Evolutionary conservation across 92 coral and sea anemone species (phyloP).

Genomic region (Zoanthus sansibaricus): DNA sequence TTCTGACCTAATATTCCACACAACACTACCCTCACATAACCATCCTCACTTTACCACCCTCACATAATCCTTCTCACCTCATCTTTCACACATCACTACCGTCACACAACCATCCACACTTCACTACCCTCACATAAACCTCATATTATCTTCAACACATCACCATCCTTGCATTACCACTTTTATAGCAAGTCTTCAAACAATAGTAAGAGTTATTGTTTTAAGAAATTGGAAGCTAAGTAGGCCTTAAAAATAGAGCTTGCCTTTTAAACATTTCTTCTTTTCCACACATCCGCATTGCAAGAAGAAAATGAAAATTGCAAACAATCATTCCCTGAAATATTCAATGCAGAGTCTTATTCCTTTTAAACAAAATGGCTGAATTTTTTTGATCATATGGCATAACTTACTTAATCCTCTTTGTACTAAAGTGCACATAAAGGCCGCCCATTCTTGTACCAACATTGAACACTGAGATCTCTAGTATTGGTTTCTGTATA

Average conservation of each 20-base stretch:
- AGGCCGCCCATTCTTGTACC: too few species aligned
- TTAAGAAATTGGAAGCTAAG: not conserved
- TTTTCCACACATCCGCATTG: constrained; percentile 79
- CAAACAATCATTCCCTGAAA: constrained; percentile 71
- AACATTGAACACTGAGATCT: too few species aligned
- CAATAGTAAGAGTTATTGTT: not conserved
- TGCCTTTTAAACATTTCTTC: constrained; percentile 81
- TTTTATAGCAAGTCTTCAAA: not conserved
- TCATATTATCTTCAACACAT: not conserved
- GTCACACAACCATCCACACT: not conserved
- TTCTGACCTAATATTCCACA: not conserved
- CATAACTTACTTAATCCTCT: too few species aligned
- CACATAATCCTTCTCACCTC: not conserved
- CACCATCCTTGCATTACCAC: not conserved
- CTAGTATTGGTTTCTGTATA: too few species aligned
- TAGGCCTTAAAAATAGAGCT: not conserved
- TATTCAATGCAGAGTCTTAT: not conserved
- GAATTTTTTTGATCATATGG: too few species aligned
- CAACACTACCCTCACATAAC: not conserved
- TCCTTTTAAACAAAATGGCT: too few species aligned
- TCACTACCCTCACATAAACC: not conserved
- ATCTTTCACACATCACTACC: not conserved
- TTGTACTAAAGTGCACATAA: too few species aligned
- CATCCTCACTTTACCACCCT: not conserved
- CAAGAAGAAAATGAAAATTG: constrained; percentile 78